These are phyloP conservation scores for Macrosteles quadrilineatus DNA, from an alignment of 1,140 invertebrate genomes.

Conservation along the genomic window DNA sequence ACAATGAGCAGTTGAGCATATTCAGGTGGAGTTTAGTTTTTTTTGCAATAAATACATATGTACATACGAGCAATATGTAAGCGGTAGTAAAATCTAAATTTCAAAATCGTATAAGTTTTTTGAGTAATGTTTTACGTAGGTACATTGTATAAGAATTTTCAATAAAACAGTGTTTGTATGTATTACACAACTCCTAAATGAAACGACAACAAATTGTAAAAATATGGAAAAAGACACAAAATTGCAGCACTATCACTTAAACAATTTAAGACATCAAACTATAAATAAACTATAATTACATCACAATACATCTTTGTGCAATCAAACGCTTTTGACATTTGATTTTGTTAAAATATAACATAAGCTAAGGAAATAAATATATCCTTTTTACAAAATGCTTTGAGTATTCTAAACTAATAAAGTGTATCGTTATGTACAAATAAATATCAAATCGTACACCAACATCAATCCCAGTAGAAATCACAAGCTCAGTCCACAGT, in stretches of 20 bases:
- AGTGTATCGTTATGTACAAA: background rate
- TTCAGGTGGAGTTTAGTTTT: background rate
- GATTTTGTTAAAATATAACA: no score
- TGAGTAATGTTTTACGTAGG: background rate
- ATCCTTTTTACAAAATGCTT: no score
- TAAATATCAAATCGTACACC: no score
- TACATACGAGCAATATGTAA: background rate
- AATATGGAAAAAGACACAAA: no score
- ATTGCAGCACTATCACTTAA: no score
- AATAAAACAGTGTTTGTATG: no score
- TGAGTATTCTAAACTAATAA: background rate
- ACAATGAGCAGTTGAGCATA: background rate
- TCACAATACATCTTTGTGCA: background rate
- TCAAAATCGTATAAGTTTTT: background rate
- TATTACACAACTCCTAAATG: no score
- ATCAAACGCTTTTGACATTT: background rate
- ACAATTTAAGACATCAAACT: no score
- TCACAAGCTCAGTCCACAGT: slow-evolving; percentile 11
- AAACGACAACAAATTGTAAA: no score
- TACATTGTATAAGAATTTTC: background rate
- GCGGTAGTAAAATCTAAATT: background rate
- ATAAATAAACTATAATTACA: background rate
- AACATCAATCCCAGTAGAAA: background rate
- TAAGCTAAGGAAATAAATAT: no score
- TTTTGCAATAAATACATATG: background rate